Conservation (phyloP, 2,113 vertebrate species). For the Onychorhynchus coronatus region DNA sequence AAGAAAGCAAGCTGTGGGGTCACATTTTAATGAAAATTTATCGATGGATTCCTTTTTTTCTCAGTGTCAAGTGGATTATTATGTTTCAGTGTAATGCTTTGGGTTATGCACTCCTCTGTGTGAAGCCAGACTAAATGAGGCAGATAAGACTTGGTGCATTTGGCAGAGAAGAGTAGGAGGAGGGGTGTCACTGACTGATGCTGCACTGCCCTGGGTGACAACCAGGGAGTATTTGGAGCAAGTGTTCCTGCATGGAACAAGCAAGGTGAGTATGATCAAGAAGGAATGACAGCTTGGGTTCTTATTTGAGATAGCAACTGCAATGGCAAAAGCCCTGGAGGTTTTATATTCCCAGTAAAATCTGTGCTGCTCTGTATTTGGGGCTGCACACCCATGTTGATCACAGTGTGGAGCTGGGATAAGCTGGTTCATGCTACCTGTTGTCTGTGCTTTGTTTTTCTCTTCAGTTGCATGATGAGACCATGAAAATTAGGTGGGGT, state of each 20-base stretch:
- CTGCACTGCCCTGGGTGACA: neutral
- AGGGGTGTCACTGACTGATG: fast-evolving
- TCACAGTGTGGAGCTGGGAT: neutral
- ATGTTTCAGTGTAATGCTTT: neutral
- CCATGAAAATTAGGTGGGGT: neutral
- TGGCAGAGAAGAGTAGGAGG: neutral
- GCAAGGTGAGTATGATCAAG: neutral
- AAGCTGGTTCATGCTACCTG: neutral
- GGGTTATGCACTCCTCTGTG: neutral
- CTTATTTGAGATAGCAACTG: neutral
- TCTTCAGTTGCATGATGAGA: neutral
- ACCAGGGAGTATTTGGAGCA: neutral
- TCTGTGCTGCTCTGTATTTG: neutral
- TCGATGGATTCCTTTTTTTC: neutral
- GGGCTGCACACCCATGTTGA: neutral
- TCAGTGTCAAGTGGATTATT: neutral
- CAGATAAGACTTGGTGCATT: fast-evolving
- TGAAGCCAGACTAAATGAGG: neutral
- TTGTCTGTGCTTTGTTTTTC: neutral
- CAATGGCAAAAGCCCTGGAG: neutral
- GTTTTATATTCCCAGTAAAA: neutral
- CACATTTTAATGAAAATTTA: constrained; percentile 50
- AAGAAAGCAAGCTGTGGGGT: neutral
- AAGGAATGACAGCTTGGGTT: neutral
- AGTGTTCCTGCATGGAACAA: neutral